Percentiles rank a stretch among this genome's conserved stretches.
These are phyloP conservation scores for Drosophila neocordata DNA, from an alignment of 1,140 invertebrate genomes.

Conservation along the genomic window DNA sequence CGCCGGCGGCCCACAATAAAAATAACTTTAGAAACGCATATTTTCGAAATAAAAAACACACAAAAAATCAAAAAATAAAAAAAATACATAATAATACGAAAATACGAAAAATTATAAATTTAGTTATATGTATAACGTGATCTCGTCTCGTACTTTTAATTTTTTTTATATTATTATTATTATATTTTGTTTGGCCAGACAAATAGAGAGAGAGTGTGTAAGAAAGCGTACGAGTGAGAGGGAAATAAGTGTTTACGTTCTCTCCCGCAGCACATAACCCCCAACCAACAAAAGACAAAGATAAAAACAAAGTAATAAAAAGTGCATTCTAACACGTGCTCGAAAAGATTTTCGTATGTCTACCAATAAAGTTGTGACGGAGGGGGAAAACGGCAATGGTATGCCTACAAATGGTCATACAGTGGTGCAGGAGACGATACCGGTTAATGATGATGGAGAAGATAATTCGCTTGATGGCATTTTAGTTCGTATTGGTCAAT, in stretches of 20 bases:
- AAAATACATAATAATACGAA: background rate
- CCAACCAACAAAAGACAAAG: background rate
- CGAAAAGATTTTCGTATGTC: conserved; percentile 14
- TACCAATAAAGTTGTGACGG: background rate
- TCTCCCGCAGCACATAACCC: background rate
- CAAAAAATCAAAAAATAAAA: conserved; percentile 9
- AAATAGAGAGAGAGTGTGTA: too few relatives aligned
- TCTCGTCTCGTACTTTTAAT: background rate
- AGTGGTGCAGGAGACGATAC: conserved; percentile 18
- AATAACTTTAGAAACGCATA: too few relatives aligned
- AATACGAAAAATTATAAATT: conserved; percentile 7
- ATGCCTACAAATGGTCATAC: conserved; percentile 15
- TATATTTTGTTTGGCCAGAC: too few relatives aligned
- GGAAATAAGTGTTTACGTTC: conserved; percentile 39
- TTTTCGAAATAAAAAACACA: conserved; percentile 22
- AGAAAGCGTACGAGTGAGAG: conserved; percentile 31
- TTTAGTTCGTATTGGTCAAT: conserved; percentile 78
- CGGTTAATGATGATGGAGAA: conserved; percentile 22
- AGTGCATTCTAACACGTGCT: conserved; percentile 66
- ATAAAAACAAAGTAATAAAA: conserved; percentile 26
- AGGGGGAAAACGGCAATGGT: conserved; percentile 22
- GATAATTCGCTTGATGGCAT: conserved; percentile 72
- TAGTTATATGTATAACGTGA: conserved; percentile 14
- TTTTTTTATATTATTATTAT: too few relatives aligned
- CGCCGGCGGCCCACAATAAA: conserved; percentile 11